Conservation (phyloP, 2,113 vertebrate species). For the Plectropomus leopardus region DNA sequence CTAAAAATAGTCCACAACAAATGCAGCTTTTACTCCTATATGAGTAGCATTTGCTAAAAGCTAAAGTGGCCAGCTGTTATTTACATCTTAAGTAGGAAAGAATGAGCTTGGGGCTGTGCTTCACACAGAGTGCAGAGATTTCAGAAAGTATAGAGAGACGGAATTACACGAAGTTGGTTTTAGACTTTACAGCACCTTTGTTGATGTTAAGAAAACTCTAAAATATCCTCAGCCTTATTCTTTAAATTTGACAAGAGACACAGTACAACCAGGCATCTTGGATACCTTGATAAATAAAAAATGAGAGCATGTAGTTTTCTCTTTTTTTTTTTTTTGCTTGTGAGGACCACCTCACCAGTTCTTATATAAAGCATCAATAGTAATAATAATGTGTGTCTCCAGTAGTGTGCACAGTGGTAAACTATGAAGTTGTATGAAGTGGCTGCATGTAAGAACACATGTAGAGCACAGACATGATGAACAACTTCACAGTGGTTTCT, state of each 20-base stretch:
- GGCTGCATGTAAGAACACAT: neutral
- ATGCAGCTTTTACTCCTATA: constrained; percentile 12
- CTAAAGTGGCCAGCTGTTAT: constrained; percentile 20
- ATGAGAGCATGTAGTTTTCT: neutral
- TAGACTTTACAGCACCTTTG: neutral
- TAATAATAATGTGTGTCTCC: neutral
- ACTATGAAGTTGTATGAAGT: no score
- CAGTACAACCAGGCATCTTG: neutral
- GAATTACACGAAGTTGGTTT: neutral
- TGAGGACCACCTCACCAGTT: no score
- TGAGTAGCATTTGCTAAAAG: constrained; percentile 21
- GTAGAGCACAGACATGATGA: no score
- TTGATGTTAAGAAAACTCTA: neutral
- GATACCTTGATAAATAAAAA: neutral
- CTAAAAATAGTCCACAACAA: constrained; percentile 27
- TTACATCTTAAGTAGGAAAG: neutral
- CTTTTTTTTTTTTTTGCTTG: neutral
- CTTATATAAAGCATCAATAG: neutral
- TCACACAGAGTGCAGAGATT: neutral
- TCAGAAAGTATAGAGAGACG: neutral
- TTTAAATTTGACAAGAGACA: neutral
- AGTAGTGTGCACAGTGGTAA: neutral
- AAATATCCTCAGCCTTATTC: neutral
- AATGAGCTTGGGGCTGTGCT: neutral
- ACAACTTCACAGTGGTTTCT: no score